Evolutionary conservation across 2,888 invertebrate genomes (phyloP).

Genomic region (Netelia virgata): DNA sequence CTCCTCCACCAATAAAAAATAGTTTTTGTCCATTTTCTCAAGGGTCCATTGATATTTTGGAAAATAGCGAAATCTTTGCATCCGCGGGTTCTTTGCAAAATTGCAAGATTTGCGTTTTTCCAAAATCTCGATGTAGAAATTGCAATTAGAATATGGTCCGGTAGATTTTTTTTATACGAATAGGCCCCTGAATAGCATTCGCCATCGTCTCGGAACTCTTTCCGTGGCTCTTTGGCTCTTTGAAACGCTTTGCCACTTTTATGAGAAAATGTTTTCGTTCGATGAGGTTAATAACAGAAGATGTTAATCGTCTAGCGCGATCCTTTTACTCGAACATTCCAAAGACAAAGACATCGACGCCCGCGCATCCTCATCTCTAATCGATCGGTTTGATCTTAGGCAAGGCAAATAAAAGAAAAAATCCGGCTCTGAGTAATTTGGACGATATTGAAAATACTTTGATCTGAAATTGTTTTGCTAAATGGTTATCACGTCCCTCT

Average conservation of each 20-base stretch:
- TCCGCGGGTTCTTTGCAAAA: too few species aligned
- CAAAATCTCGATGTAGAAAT: too few species aligned
- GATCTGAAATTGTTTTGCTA: conserved; percentile 70
- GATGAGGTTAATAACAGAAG: conserved; percentile 71
- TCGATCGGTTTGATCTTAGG: conserved; percentile 37
- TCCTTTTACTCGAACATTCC: conserved; percentile 5
- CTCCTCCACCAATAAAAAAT: neutral
- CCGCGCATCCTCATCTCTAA: conserved; percentile 28
- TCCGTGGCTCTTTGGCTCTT: conserved; percentile 54
- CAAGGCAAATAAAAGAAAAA: conserved; percentile 33
- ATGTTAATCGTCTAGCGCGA: conserved; percentile 45
- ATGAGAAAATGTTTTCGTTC: conserved; percentile 65
- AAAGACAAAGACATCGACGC: neutral
- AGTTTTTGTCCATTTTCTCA: neutral
- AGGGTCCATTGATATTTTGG: too few species aligned
- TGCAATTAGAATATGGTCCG: too few species aligned
- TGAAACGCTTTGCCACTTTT: conserved; percentile 70
- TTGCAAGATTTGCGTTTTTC: too few species aligned
- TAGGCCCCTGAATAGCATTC: too few species aligned
- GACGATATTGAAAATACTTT: conserved; percentile 62
- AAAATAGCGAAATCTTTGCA: too few species aligned
- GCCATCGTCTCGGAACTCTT: conserved; percentile 22
- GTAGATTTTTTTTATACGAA: too few species aligned
- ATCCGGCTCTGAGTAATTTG: conserved; percentile 52
- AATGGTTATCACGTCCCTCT: conserved; percentile 44